These are phyloP conservation scores for Esox masquinongy DNA, from an alignment of 2,797 vertebrate genomes.

Conservation along the genomic window DNA sequence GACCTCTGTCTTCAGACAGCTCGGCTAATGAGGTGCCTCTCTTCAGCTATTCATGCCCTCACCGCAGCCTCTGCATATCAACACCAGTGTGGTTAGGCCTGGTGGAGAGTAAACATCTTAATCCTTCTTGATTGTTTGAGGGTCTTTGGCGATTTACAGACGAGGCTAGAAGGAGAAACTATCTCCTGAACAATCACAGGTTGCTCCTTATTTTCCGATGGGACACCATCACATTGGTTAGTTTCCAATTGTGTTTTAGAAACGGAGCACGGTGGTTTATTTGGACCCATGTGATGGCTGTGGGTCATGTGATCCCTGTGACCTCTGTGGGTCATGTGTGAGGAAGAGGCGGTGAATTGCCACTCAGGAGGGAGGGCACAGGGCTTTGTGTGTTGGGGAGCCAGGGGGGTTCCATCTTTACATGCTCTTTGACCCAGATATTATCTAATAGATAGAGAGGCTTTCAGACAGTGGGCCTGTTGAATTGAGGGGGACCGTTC, in stretches of 20 bases:
- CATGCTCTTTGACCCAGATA: conserved; percentile 85
- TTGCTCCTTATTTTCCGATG: not conserved
- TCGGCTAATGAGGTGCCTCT: not conserved
- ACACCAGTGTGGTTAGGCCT: not conserved
- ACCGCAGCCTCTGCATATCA: not conserved
- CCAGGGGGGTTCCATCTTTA: conserved; percentile 59
- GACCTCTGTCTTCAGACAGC: conserved; percentile 1
- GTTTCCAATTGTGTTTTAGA: conserved; percentile 3
- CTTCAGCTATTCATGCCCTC: not conserved
- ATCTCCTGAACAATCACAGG: not conserved
- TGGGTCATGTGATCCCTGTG: conserved; percentile 28
- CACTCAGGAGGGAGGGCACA: conserved; percentile 53
- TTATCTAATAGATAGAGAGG: conserved; percentile 78
- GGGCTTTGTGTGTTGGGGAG: conserved; percentile 69
- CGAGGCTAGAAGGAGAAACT: not conserved
- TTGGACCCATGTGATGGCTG: conserved; percentile 1
- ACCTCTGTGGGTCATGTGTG: conserved; percentile 30
- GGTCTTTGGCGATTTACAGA: not conserved
- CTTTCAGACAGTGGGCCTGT: conserved; percentile 56
- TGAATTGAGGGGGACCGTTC: conserved; percentile 54
- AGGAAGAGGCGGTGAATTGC: conserved; percentile 50
- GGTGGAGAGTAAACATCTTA: not conserved
- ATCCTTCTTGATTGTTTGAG: not conserved
- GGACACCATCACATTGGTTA: not conserved
- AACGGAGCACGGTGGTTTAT: conserved; percentile 10